Conservation (phyloP, 2,888 invertebrate species). For the Trichopoda pennipes region DNA sequence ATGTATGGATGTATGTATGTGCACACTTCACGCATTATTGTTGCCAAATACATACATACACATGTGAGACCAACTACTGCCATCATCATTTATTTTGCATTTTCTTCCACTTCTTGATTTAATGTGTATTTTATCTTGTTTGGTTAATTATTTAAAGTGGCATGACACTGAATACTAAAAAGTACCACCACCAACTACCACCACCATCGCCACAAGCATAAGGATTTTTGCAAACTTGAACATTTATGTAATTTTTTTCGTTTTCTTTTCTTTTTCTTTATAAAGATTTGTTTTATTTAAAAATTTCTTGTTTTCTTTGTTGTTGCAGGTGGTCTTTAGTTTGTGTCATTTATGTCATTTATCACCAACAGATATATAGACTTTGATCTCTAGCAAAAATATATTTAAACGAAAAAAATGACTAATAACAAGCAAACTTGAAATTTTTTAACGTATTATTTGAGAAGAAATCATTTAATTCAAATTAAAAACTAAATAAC, state of each 20-base stretch:
- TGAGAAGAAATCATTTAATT: slow-evolving; percentile 29
- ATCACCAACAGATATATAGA: slow-evolving; percentile 38
- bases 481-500: slow-evolving; percentile 6
- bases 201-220: slow-evolving; percentile 11
- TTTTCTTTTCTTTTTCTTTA: slow-evolving; percentile 21
- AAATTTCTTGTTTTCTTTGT: slow-evolving; percentile 8
- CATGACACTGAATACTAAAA: slow-evolving; percentile 63
- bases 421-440: neutral
- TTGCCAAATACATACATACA: slow-evolving; percentile 5
- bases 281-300: slow-evolving; percentile 22
- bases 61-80: neutral
- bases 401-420: slow-evolving; percentile 6
- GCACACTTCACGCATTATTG: slow-evolving; percentile 43
- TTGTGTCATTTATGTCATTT: slow-evolving; percentile 33
- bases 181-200: slow-evolving; percentile 22
- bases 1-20: no score
- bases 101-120: slow-evolving; percentile 50
- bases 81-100: slow-evolving; percentile 40
- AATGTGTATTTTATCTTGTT: slow-evolving; percentile 61
- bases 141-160: slow-evolving; percentile 69
- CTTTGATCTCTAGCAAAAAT: slow-evolving; percentile 29
- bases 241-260: slow-evolving; percentile 53
- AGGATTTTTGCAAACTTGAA: slow-evolving; percentile 43
- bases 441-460: slow-evolving; percentile 24
- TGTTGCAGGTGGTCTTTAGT: slow-evolving; percentile 61